Evolutionary conservation across 1,140 invertebrate genomes (phyloP).

Genomic region (Bombus turneri): DNA sequence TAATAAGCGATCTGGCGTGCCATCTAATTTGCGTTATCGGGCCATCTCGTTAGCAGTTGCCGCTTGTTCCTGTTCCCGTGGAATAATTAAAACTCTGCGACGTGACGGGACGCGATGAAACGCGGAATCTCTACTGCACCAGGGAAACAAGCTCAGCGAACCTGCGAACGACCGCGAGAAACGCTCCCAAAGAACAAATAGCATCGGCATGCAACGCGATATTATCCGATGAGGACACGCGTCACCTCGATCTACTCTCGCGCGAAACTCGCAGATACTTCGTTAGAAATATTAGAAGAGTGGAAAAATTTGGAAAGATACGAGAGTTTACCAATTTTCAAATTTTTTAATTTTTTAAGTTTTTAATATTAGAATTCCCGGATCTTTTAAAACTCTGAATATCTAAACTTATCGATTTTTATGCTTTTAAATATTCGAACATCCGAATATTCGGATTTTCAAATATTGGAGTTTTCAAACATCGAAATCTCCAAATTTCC

Average conservation of each 20-base stretch:
- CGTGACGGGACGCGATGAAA: slow-evolving; percentile 30
- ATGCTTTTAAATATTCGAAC: too few species aligned
- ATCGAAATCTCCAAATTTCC: too few species aligned
- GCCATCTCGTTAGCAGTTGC: slow-evolving; percentile 44
- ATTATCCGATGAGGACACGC: neutral
- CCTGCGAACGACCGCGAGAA: neutral
- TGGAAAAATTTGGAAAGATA: too few species aligned
- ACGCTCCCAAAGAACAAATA: neutral
- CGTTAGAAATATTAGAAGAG: too few species aligned
- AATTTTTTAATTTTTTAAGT: too few species aligned
- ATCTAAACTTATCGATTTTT: too few species aligned
- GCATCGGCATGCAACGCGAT: neutral
- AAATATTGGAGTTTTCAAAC: too few species aligned
- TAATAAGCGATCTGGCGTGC: slow-evolving; percentile 45
- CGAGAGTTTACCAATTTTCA: too few species aligned
- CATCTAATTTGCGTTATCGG: slow-evolving; percentile 54
- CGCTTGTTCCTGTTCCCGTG: slow-evolving; percentile 12
- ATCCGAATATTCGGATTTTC: too few species aligned
- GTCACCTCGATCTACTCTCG: neutral
- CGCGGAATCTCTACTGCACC: neutral
- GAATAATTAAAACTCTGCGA: slow-evolving; percentile 51
- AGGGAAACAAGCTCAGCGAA: neutral
- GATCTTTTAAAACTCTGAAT: too few species aligned
- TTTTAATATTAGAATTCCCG: too few species aligned
- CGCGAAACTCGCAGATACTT: too few species aligned